Conservation (phyloP, 2,113 vertebrate genomes). For the Taurulus bubalis region DNA sequence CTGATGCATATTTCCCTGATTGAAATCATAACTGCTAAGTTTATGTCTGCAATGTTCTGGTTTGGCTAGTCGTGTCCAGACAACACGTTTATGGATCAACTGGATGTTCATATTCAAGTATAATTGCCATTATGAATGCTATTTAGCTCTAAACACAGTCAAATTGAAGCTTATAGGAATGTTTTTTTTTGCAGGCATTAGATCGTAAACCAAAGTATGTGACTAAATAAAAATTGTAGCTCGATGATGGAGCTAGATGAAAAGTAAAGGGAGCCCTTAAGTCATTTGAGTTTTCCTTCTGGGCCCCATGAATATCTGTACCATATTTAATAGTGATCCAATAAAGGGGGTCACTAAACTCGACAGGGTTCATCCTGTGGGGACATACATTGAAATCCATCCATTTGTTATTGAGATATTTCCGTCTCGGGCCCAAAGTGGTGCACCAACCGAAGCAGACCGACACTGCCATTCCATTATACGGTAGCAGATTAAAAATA, state of each 20-base stretch:
- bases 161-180: not conserved
- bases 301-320: not conserved
- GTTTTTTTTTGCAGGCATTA: not conserved
- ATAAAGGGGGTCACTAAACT: not conserved
- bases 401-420: not conserved
- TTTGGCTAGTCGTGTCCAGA: not conserved
- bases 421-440: not conserved
- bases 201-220: not conserved
- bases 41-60: not conserved
- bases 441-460: not conserved
- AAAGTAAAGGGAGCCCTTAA: not conserved
- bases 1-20: not conserved
- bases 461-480: conserved; percentile 5
- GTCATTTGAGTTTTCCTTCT: not conserved
- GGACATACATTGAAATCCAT: not conserved
- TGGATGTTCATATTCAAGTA: not conserved
- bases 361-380: not conserved
- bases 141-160: not conserved
- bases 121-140: not conserved
- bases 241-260: not conserved
- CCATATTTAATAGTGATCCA: not conserved
- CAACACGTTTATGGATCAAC: not conserved
- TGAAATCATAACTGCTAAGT: not conserved
- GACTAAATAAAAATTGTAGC: not conserved
- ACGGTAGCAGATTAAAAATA: conserved; percentile 30